Conservation (phyloP, 1,140 invertebrate species). For the Oscheius sp. region DNA sequence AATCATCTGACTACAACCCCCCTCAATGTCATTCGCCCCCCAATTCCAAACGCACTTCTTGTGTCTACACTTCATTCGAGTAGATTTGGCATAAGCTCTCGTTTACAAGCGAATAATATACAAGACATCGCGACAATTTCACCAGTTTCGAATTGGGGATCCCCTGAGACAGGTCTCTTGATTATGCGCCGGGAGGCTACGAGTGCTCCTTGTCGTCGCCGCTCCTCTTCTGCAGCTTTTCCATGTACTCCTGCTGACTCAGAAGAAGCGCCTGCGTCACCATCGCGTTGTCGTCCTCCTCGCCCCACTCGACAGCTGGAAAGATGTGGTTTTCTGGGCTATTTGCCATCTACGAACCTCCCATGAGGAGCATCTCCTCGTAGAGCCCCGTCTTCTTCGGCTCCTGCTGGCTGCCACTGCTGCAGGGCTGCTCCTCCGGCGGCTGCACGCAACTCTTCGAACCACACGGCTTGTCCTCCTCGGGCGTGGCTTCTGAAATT, state of each 20-base stretch:
- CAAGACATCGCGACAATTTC: no score
- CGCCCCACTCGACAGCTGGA: constrained; percentile 18
- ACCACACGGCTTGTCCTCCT: constrained; percentile 15
- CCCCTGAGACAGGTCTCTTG: no score
- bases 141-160: no score
- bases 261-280: constrained; percentile 41
- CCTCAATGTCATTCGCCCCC: no score
- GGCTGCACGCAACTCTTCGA: not conserved
- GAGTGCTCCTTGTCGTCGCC: no score
- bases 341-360: constrained; percentile 14
- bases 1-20: no score
- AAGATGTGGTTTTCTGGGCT: constrained; percentile 18
- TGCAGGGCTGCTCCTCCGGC: constrained; percentile 38
- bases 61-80: no score
- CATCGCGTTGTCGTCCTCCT: constrained; percentile 33
- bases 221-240: constrained; percentile 37
- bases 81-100: no score
- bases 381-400: constrained; percentile 38
- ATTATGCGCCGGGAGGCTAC: no score
- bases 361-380: constrained; percentile 36
- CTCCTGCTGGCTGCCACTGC: constrained; percentile 27
- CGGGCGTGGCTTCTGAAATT: constrained; percentile 50
- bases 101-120: no score
- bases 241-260: constrained; percentile 49
- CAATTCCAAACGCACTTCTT: no score